Percentiles rank a stretch among this genome's conserved stretches.
Evolutionary conservation across 2,113 vertebrate genomes (phyloP).

Genomic region (Peromyscus leucopus): DNA sequence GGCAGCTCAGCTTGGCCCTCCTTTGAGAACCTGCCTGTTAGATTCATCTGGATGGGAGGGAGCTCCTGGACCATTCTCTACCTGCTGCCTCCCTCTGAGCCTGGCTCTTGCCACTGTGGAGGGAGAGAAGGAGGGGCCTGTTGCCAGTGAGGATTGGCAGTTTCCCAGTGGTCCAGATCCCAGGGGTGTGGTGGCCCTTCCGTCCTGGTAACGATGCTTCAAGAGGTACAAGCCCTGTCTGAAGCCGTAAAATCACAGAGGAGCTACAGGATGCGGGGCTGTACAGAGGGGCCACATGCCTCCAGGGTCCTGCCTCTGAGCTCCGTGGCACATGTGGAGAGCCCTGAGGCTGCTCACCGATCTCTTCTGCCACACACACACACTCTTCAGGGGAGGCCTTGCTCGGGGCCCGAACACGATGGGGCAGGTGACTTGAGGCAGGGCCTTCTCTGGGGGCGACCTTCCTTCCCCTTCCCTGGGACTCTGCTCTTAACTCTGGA

Average conservation of each 20-base stretch:
- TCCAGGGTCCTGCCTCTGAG: background rate
- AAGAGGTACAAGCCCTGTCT: background rate
- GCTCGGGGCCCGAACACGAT: accelerated
- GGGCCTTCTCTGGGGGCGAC: accelerated
- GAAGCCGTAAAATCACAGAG: background rate
- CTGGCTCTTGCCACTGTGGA: background rate
- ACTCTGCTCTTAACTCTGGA: background rate
- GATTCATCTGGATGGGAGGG: no score
- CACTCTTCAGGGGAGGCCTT: background rate
- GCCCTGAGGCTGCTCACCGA: background rate
- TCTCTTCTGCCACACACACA: background rate
- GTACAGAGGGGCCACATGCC: background rate
- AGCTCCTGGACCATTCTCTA: background rate
- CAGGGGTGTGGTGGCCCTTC: background rate
- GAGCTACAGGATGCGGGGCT: no score
- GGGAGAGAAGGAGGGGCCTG: background rate
- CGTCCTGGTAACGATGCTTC: no score
- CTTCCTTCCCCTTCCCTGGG: background rate
- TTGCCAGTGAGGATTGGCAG: background rate
- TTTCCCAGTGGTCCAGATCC: background rate
- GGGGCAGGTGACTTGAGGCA: background rate
- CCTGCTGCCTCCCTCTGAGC: background rate
- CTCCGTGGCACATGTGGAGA: background rate
- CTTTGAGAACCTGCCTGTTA: background rate
- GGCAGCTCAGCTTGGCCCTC: no score